Conservation (phyloP, 2,888 invertebrate genomes). For the Pheosia gnoma region DNA sequence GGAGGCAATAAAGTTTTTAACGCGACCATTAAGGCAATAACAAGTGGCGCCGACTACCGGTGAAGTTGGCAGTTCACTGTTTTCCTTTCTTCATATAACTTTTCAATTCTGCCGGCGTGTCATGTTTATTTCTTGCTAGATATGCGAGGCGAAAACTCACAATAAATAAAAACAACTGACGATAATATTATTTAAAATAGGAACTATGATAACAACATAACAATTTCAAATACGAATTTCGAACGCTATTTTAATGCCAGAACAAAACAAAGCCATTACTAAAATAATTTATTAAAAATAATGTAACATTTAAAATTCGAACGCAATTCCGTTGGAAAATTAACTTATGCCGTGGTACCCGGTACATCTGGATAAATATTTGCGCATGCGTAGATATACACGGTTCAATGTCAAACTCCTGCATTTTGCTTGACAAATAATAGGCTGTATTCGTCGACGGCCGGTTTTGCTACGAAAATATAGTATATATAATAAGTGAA, state of each 20-base stretch:
- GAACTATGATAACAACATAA: neutral
- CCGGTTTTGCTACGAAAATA: neutral
- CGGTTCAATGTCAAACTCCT: conserved; percentile 69
- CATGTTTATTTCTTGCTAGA: neutral
- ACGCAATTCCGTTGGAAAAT: conserved; percentile 30
- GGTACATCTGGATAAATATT: conserved; percentile 66
- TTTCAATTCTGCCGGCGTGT: neutral
- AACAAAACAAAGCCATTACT: neutral
- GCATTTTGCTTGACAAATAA: conserved; percentile 53
- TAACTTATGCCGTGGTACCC: conserved; percentile 26
- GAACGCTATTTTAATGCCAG: neutral
- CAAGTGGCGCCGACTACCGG: conserved; percentile 38
- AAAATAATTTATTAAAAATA: neutral
- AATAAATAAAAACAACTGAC: neutral
- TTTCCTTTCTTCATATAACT: conserved; percentile 2
- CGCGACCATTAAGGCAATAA: conserved; percentile 25
- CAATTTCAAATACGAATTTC: neutral
- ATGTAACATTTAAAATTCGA: conserved; percentile 17
- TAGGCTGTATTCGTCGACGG: conserved; percentile 18
- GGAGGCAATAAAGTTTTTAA: conserved; percentile 30
- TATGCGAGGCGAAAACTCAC: neutral
- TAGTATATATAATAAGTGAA: neutral
- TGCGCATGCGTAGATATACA: conserved; percentile 62
- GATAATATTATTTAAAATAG: no score
- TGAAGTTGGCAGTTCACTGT: conserved; percentile 9